Conservation (phyloP, 2,797 vertebrate genomes). For the Lithobates pipiens region DNA sequence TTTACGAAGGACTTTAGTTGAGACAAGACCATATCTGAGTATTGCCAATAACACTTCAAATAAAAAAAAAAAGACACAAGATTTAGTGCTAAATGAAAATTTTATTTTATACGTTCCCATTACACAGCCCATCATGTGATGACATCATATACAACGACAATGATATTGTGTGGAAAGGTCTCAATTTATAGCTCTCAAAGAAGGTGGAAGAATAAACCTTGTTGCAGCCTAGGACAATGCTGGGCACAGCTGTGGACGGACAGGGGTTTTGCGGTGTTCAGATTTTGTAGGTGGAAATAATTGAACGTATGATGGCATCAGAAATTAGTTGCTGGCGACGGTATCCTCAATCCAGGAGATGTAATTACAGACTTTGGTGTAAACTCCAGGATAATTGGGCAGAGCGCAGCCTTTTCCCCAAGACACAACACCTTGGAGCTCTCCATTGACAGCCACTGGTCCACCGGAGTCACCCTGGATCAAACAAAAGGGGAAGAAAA, state of each 20-base stretch:
- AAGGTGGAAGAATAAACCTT: background rate
- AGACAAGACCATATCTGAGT: background rate
- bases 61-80: background rate
- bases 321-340: slow-evolving; percentile 73
- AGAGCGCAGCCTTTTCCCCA: slow-evolving; percentile 84
- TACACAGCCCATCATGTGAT: background rate
- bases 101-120: background rate
- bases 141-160: background rate
- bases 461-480: slow-evolving; percentile 86
- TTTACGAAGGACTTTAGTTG: too few relatives aligned
- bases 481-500: background rate
- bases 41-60: background rate
- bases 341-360: slow-evolving; percentile 80
- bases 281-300: too few relatives aligned
- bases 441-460: slow-evolving; percentile 80
- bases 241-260: background rate
- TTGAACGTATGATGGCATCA: background rate
- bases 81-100: background rate
- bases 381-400: slow-evolving; percentile 80
- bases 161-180: background rate
- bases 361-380: slow-evolving; percentile 85
- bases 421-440: slow-evolving; percentile 87
- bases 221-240: background rate
- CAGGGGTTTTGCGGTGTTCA: too few relatives aligned
- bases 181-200: background rate